phyloP scores from a whole-genome alignment of 2,113 vertebrate genomes.

The Pagrus major region DNA sequence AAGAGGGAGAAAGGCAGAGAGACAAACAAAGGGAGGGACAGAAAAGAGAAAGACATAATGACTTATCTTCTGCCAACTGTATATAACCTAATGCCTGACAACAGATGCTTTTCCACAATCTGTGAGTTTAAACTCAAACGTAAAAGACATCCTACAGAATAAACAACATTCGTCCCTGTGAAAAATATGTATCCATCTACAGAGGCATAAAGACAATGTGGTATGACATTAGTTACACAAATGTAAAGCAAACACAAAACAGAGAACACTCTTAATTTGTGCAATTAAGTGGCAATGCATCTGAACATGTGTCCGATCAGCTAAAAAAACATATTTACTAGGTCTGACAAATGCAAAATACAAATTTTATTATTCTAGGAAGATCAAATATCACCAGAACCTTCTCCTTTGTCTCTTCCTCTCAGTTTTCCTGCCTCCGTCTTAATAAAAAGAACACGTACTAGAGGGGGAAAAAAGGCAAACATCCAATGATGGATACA shows the following conservation, averaged over 20 bases:
- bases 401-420: neutral
- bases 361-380: neutral
- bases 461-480: neutral
- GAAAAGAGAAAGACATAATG: neutral
- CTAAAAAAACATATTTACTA: neutral
- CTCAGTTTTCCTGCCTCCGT: neutral
- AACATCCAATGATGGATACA: slow-evolving; percentile 44
- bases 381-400: neutral
- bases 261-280: neutral
- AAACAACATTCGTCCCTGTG: neutral
- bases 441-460: slow-evolving; percentile 44
- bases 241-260: neutral
- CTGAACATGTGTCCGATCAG: neutral
- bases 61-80: slow-evolving; percentile 9
- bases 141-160: neutral
- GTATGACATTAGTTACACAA: slow-evolving; percentile 5
- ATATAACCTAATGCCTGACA: neutral
- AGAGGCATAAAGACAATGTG: neutral
- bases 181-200: neutral
- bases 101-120: neutral
- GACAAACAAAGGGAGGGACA: neutral
- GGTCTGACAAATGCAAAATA: neutral
- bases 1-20: slow-evolving; percentile 2
- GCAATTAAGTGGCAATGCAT: neutral
- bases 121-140: neutral